phyloP scores from a whole-genome alignment of 2,888 invertebrate genomes.

The Nomada hirtipes region DNA sequence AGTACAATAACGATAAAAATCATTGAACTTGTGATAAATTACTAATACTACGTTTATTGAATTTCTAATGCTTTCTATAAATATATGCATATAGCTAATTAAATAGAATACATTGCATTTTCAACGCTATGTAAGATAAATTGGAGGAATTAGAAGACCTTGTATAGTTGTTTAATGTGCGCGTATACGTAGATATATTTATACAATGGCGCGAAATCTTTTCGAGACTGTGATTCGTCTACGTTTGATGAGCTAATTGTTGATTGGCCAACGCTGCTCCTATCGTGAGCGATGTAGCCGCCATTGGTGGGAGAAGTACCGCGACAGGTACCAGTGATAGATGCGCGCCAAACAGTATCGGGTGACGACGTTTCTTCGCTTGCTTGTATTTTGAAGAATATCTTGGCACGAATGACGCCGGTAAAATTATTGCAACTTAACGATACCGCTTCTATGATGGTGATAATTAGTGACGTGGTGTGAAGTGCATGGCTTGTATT shows the following conservation, averaged over 20 bases:
- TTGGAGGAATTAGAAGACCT: too few relatives aligned
- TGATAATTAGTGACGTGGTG: constrained; percentile 27
- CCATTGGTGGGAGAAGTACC: constrained; percentile 41
- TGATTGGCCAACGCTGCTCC: constrained; percentile 10
- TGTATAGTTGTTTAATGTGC: too few relatives aligned
- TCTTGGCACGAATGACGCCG: constrained; percentile 39
- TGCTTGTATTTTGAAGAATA: constrained; percentile 6
- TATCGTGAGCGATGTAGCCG: constrained; percentile 3
- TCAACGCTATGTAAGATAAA: too few relatives aligned
- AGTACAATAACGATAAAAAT: too few relatives aligned
- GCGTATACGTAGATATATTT: not conserved
- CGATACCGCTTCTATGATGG: constrained; percentile 14
- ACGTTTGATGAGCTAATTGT: not conserved
- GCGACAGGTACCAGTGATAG: constrained; percentile 46
- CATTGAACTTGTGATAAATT: too few relatives aligned
- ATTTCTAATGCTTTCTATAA: too few relatives aligned
- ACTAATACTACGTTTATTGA: too few relatives aligned
- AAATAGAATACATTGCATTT: too few relatives aligned
- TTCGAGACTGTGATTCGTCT: not conserved
- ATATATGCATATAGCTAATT: too few relatives aligned
- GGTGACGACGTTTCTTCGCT: constrained; percentile 21
- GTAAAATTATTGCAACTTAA: constrained; percentile 30
- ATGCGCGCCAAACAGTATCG: constrained; percentile 54
- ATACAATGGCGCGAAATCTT: constrained; percentile 19
- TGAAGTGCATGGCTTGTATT: constrained; percentile 36